Evolutionary conservation across 2,113 vertebrate genomes (phyloP), one percentile per base, ranked within the genome.

Genomic region (Micronycteris hirsuta): DNA sequence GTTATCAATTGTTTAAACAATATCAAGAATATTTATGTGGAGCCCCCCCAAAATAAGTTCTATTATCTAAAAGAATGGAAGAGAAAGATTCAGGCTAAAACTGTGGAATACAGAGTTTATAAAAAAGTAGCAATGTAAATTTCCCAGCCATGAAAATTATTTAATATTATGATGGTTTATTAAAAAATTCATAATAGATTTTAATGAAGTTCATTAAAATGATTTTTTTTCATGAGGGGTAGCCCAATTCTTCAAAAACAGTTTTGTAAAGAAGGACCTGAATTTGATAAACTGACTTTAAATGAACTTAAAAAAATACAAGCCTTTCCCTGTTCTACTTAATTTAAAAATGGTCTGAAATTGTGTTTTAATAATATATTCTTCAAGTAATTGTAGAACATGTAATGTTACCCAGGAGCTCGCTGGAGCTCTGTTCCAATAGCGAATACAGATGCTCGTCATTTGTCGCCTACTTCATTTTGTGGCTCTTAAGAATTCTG

Each of bases 361-460:
- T 22, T 91, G 12, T 56, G 8, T 56, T 94, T 87, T 90, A 86
- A 78, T 94, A 12, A 63, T 76, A 8, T n/a, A 56, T 82, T 71
- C 61, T 89, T 47, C n/a, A 91, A 94, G 26, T 89, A 92, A 91
- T 93, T 89, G 94, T 88, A 94, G 61, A 91, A 45, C 22, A 91
- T 77, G 17, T 36, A 89, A 38, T 73, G 45, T 36, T 81, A 85
- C 52, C 14, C 67, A 88, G 45, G 24, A 41, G 47, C 7, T 47
- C 73, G 92, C 6, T 90, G 47, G 20, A 80, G 15, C n/a, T 67
- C 38, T 90, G 15, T 86, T 92, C 47, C 22, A 49, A 63, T 38
- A 94, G 31, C 22, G 17, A 47, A 61, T 67, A 61, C 14, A 47
- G 58, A 52, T 81, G n/a, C 58, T 77, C 47, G 47, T 82, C 36